Evolutionary conservation across 2,113 vertebrate species (phyloP).

Genomic region (Pollimyrus isidori): DNA sequence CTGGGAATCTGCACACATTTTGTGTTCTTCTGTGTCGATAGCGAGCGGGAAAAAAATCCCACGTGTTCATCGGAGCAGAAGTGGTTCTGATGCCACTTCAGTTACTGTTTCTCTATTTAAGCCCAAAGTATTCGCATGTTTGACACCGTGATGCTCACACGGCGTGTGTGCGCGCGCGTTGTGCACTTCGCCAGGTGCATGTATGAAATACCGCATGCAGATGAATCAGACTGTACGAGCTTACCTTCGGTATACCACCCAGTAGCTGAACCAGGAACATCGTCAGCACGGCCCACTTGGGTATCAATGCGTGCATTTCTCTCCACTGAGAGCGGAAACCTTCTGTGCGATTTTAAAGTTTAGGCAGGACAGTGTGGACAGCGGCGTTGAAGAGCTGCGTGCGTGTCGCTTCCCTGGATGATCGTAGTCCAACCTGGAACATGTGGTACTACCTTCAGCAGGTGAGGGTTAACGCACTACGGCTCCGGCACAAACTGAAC

Average conservation of each 20-base stretch:
- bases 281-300: conserved; percentile 43
- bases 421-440: not conserved
- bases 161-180: conserved; percentile 9
- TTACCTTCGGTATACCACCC: conserved; percentile 42
- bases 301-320: conserved; percentile 51
- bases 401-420: not conserved
- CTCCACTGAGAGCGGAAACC: not conserved
- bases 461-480: not conserved
- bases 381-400: not conserved
- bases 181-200: not conserved
- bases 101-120: too few species aligned
- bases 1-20: not conserved
- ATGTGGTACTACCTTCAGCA: not conserved
- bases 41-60: too few species aligned
- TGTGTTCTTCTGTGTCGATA: conserved; percentile 15
- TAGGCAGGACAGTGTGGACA: not conserved
- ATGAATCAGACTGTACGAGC: conserved; percentile 8
- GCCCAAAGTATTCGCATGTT: conserved; percentile 14
- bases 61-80: too few species aligned
- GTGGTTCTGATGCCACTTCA: too few species aligned
- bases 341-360: not conserved
- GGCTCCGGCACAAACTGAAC: not conserved
- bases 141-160: not conserved
- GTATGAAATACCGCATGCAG: not conserved
- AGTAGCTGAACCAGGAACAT: conserved; percentile 45